Conservation (phyloP, 2,888 invertebrate species). For the Ephialtes manifestator region DNA sequence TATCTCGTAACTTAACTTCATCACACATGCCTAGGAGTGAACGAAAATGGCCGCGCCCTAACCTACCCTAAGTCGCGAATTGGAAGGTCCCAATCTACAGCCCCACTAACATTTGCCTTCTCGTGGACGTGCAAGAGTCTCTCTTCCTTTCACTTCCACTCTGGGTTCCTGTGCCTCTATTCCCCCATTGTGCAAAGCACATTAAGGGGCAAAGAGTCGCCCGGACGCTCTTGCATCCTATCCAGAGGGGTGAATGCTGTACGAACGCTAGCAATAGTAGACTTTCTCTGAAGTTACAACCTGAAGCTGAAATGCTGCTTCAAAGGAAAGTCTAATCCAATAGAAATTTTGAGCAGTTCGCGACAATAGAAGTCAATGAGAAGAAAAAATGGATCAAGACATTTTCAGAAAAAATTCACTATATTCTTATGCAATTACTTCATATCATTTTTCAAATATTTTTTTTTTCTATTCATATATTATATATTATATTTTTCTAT, state of each 20-base stretch:
- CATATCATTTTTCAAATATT: too few species aligned
- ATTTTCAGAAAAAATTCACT: too few species aligned
- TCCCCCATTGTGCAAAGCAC: slow-evolving; percentile 31
- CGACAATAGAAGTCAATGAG: too few species aligned
- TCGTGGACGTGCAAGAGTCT: slow-evolving; percentile 46
- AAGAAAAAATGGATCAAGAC: too few species aligned
- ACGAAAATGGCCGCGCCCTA: slow-evolving; percentile 67
- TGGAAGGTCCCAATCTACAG: slow-evolving; percentile 70
- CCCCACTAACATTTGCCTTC: slow-evolving; percentile 46
- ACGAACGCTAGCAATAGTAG: not conserved
- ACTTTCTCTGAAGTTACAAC: not conserved
- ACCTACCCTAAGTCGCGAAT: slow-evolving; percentile 70
- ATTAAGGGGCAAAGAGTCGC: slow-evolving; percentile 25
- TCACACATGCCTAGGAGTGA: not conserved
- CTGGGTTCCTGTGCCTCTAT: slow-evolving; percentile 9
- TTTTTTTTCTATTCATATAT: too few species aligned
- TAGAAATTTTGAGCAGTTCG: too few species aligned
- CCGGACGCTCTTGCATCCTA: not conserved
- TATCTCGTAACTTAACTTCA: too few species aligned
- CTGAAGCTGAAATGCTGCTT: too few species aligned
- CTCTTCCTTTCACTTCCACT: slow-evolving; percentile 22
- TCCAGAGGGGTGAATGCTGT: not conserved
- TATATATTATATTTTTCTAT: too few species aligned
- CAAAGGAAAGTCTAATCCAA: too few species aligned
- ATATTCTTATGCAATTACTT: too few species aligned